Evolutionary conservation across 2,113 vertebrate genomes (phyloP), one percentile per base, ranked within the genome.

Genomic region (Pantherophis guttatus): DNA sequence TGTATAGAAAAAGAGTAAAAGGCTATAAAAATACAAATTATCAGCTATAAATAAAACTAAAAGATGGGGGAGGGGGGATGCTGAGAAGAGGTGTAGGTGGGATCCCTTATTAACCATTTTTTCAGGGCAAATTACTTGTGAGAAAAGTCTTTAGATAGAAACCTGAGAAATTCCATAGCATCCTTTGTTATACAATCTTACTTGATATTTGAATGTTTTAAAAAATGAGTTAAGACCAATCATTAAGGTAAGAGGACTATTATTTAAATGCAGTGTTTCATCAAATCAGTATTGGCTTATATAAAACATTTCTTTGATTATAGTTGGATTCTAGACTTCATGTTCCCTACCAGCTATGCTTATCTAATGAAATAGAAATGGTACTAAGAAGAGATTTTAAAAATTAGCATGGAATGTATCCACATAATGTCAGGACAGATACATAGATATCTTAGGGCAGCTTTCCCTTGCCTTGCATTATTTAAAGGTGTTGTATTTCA

Each of bases 231-330:
- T 62, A 9, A 48, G 26, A 24, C 12, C 29, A 54, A 24, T 8
- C 29, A 54, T 52, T 39, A 65, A 44, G 15, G 5, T 10, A 26
- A 33, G n/a, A 44, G 29, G 39, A 33, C 44, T 39, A 15, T 89
- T n/a, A 90, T 53, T 39, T 90, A 86, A 86, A 50, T 86, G 19
- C 19, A 59, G 52, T 12, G 57, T 33, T 85, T 70, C 54, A 93
- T 33, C 24, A 93, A 89, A 93, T 86, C 70, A 86, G 53, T 90
- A 54, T 86, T 87, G 54, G 33, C 86, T 90, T 86, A 86, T 17
- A n/a, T 90, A 29, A 86, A 86, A 65, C 86, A 90, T 90, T 54
- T 59, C 88, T 59, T 48, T 17, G 55, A 90, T 93, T 90, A 53
- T 62, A 13, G 24, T 55, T 93, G 29, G 75, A 44, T 89, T 57